Evolutionary conservation across 2,113 vertebrate genomes (phyloP).

Genomic region (Anas platyrhynchos): DNA sequence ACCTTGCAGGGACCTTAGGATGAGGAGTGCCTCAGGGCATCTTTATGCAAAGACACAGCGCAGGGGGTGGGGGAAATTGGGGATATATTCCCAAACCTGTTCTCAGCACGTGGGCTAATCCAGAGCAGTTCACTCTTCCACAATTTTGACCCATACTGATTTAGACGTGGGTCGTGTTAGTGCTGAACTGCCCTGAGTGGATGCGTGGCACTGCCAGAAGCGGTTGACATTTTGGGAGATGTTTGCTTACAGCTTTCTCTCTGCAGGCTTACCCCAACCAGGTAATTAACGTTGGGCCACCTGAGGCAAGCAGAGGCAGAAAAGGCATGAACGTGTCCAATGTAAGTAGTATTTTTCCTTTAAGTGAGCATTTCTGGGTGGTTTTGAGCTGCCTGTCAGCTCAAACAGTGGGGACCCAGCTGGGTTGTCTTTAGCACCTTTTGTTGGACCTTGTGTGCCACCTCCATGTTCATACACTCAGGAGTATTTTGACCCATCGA

Average conservation of each 20-base stretch:
- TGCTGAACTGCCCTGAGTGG: not conserved
- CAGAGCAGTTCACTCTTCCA: not conserved
- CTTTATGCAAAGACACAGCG: not conserved
- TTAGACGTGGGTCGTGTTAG: not conserved
- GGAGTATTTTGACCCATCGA: no score
- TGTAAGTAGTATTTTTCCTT: not conserved
- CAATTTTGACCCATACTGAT: not conserved
- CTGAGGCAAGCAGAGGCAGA: not conserved
- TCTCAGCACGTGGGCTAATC: not conserved
- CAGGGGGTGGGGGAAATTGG: not conserved
- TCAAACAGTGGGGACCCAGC: not conserved
- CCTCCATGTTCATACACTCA: no score
- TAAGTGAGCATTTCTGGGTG: not conserved
- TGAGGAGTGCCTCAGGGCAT: not conserved
- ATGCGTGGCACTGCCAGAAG: fast-evolving
- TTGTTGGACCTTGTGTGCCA: no score
- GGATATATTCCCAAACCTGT: not conserved
- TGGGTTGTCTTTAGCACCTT: no score
- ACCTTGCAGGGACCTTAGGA: not conserved
- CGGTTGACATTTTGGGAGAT: not conserved
- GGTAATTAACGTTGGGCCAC: not conserved
- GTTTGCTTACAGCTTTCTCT: not conserved
- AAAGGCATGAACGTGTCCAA: not conserved
- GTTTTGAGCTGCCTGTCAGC: not conserved
- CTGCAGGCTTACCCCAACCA: not conserved